Conservation (phyloP, 2,113 vertebrate species). For the Melanerpes formicivorus region DNA sequence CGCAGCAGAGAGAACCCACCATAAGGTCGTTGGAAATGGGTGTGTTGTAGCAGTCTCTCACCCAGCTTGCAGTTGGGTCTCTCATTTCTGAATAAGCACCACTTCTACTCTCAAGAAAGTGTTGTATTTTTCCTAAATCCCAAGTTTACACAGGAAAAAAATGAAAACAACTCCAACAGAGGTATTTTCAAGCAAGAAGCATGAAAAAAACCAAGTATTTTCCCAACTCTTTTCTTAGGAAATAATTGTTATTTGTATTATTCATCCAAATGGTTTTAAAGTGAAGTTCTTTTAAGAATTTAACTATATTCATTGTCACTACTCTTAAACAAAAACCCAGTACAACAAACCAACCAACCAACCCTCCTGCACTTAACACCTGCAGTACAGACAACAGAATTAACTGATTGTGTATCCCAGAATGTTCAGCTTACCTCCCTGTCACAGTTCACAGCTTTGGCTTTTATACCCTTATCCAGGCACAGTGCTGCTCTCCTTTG, state of each 20-base stretch:
- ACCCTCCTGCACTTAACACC: not conserved
- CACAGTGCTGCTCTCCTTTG: not conserved
- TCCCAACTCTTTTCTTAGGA: not conserved
- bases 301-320: not conserved
- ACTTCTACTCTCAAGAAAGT: not conserved
- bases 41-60: not conserved
- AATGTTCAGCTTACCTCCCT: not conserved
- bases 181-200: not conserved
- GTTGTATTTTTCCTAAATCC: not conserved
- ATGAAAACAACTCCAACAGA: not conserved
- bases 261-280: not conserved
- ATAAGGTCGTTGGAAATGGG: not conserved
- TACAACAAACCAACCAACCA: not conserved
- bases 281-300: not conserved
- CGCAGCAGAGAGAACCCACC: not conserved
- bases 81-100: not conserved
- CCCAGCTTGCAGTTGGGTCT: not conserved
- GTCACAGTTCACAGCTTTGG: not conserved
- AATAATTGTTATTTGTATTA: not conserved
- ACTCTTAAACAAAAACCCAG: not conserved
- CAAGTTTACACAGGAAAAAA: not conserved
- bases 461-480: not conserved
- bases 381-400: not conserved
- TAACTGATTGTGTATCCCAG: not conserved
- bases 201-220: not conserved